Evolutionary conservation across 2,888 invertebrate species (phyloP).

Genomic region (Polymixis lichenea): DNA sequence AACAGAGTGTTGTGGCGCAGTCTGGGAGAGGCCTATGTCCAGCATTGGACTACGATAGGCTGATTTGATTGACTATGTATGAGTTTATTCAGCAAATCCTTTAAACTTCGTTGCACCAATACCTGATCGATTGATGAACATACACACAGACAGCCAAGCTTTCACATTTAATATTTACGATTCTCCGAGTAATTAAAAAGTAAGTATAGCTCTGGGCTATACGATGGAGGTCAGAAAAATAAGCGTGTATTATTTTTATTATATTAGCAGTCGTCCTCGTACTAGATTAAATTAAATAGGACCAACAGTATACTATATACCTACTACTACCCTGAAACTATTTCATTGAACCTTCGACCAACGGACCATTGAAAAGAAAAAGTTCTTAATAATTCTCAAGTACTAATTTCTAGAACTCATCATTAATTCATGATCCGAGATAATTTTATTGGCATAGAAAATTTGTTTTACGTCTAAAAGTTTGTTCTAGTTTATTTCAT

Average conservation of each 20-base stretch:
- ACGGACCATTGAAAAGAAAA: slow-evolving; percentile 9
- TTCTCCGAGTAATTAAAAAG: slow-evolving; percentile 21
- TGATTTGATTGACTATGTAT: too few relatives aligned
- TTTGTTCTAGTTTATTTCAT: slow-evolving; percentile 10
- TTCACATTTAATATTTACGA: slow-evolving; percentile 1
- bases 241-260: slow-evolving; percentile 34
- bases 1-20: too few relatives aligned
- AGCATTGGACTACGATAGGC: too few relatives aligned
- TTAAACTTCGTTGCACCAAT: background rate
- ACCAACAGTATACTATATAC: slow-evolving; percentile 21
- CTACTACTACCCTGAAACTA: slow-evolving; percentile 24
- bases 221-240: slow-evolving; percentile 39
- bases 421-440: slow-evolving; percentile 16
- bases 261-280: slow-evolving; percentile 23
- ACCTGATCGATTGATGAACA: background rate
- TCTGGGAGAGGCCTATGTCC: too few relatives aligned
- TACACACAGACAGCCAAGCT: background rate
- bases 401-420: slow-evolving; percentile 19
- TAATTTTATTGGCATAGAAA: slow-evolving; percentile 8
- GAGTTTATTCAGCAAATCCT: too few relatives aligned
- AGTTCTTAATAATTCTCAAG: background rate
- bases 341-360: slow-evolving; percentile 29
- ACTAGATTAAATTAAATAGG: slow-evolving; percentile 36
- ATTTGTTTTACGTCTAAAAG: background rate
- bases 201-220: slow-evolving; percentile 9